Conservation (phyloP, 2,797 vertebrate genomes). For the Simalia tracyae region DNA sequence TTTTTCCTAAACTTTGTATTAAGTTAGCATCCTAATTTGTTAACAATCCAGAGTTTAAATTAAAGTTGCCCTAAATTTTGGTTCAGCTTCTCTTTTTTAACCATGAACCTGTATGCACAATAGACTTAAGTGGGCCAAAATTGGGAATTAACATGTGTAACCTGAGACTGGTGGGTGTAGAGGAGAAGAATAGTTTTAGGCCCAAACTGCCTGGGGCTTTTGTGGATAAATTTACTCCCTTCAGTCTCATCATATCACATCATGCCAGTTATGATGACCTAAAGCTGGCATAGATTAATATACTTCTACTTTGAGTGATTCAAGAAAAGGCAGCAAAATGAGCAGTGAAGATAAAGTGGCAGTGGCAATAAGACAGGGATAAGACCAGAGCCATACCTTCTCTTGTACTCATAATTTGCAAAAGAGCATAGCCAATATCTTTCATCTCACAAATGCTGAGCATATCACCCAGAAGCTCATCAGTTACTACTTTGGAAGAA, state of each 20-base stretch:
- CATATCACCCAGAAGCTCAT: neutral
- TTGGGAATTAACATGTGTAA: neutral
- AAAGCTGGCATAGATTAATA: neutral
- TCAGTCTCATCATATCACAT: neutral
- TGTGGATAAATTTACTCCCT: neutral
- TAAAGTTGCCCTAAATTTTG: neutral
- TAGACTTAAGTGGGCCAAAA: neutral
- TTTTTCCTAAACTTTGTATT: neutral
- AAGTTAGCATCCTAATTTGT: neutral
- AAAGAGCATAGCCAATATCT: neutral
- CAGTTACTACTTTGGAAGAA: neutral
- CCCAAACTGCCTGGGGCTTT: neutral
- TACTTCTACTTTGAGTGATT: neutral
- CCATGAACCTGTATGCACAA: neutral
- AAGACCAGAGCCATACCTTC: neutral
- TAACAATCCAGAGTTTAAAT: neutral
- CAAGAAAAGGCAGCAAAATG: neutral
- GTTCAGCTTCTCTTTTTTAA: neutral
- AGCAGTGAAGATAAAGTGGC: neutral
- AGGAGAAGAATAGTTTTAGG: neutral
- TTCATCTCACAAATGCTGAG: neutral
- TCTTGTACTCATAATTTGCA: neutral
- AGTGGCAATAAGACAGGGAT: neutral
- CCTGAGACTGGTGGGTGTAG: neutral
- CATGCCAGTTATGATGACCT: neutral